These are phyloP conservation scores for Rhabdomys dilectus DNA, from an alignment of 2,113 vertebrate genomes.

Conservation along the genomic window DNA sequence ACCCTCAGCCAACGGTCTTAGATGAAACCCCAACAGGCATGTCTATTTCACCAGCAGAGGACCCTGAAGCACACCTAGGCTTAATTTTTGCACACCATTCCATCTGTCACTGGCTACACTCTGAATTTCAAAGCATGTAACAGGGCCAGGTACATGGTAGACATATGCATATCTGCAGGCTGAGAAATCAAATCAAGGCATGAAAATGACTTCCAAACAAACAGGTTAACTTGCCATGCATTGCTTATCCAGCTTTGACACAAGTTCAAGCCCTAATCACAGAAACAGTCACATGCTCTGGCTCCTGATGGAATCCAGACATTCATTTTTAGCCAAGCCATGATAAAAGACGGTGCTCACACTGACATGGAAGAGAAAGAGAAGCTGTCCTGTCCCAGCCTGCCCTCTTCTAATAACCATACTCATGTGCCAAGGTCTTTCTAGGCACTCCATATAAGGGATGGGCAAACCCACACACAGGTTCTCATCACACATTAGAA, in stretches of 20 bases:
- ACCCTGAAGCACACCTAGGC: not conserved
- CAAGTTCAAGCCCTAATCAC: not conserved
- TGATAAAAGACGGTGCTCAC: not conserved
- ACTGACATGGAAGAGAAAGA: not conserved
- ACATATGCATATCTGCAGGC: not conserved
- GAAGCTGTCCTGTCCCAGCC: not conserved
- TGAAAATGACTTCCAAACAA: slow-evolving; percentile 20
- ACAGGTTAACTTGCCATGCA: not conserved
- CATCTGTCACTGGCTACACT: not conserved
- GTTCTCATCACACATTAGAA: not conserved
- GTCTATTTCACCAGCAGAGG: not conserved
- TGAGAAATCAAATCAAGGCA: not conserved
- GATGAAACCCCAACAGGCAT: not conserved
- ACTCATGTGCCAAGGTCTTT: not conserved
- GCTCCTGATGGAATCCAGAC: not conserved
- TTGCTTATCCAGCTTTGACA: slow-evolving; percentile 37
- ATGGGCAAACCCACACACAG: not conserved
- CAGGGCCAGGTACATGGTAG: not conserved
- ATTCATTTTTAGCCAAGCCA: slow-evolving; percentile 39
- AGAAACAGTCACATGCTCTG: not conserved
- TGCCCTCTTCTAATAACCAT: not conserved
- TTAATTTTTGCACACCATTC: not conserved
- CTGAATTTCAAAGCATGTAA: not conserved
- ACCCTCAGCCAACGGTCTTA: not conserved
- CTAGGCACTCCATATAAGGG: not conserved